Percentiles rank a stretch among this genome's conserved stretches.
These are phyloP conservation scores for Diadromus collaris DNA, from an alignment of 2,888 invertebrate species.

Conservation along the genomic window DNA sequence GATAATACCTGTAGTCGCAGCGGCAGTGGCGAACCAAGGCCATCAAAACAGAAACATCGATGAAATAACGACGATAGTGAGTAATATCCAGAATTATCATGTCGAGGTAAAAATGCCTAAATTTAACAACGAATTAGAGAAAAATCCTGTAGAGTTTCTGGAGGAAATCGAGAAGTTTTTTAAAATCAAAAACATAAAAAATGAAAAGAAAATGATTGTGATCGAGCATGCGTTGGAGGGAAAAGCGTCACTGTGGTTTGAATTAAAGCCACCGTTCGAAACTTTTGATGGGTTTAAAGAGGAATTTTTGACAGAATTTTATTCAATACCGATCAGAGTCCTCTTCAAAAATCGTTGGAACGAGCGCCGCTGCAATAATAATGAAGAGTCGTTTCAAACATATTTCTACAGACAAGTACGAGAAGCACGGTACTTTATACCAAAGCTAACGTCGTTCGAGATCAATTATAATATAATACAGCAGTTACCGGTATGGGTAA, in stretches of 20 bases:
- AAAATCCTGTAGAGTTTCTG: slow-evolving; percentile 21
- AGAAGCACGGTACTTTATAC: slow-evolving; percentile 24
- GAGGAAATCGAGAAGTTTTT: slow-evolving; percentile 24
- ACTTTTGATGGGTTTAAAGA: slow-evolving; percentile 6
- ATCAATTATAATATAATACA: slow-evolving; percentile 24
- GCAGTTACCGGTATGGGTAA: not conserved
- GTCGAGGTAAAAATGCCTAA: slow-evolving; percentile 4
- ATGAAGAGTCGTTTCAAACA: slow-evolving; percentile 10
- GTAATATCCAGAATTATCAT: not conserved
- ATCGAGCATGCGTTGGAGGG: slow-evolving; percentile 24
- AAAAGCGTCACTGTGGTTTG: slow-evolving; percentile 5
- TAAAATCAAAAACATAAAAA: slow-evolving; percentile 6
- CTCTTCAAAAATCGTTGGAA: slow-evolving; percentile 34
- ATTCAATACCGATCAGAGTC: slow-evolving; percentile 20
- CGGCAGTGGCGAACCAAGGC: not conserved
- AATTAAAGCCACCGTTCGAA: not conserved
- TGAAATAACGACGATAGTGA: slow-evolving; percentile 1
- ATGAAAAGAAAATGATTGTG: slow-evolving; percentile 9
- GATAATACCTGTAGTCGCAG: too few relatives aligned
- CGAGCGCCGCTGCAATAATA: not conserved
- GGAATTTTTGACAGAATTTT: slow-evolving; percentile 29
- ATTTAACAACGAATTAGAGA: slow-evolving; percentile 15
- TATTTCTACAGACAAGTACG: not conserved
- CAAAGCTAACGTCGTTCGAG: slow-evolving; percentile 8
- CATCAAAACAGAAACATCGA: not conserved